These are phyloP conservation scores for Chrysoperla carnea DNA, from an alignment of 1,140 invertebrate species.

Conservation along the genomic window DNA sequence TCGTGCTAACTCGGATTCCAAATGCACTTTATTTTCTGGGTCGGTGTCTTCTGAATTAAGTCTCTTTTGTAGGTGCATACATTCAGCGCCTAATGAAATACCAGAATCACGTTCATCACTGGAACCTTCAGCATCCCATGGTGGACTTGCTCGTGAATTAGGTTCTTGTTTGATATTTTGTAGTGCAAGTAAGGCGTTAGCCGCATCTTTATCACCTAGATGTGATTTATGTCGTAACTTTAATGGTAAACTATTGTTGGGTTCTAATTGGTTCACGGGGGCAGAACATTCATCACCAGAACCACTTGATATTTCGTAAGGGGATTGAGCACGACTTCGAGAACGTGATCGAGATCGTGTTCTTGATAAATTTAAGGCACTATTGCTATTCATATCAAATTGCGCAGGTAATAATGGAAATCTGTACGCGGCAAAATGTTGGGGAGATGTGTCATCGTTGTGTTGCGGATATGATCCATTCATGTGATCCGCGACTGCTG, in stretches of 20 bases:
- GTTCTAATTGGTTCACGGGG: constrained; percentile 22
- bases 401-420: constrained; percentile 3
- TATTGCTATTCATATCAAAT: constrained; percentile 5
- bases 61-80: constrained; percentile 27
- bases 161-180: constrained; percentile 74
- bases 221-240: constrained; percentile 86
- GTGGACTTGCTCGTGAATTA: constrained; percentile 50
- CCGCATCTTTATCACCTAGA: constrained; percentile 71
- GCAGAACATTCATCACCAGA: constrained; percentile 46
- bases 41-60: constrained; percentile 26
- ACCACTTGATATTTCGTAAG: constrained; percentile 49
- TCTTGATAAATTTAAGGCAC: constrained; percentile 43
- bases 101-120: constrained; percentile 78
- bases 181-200: constrained; percentile 53
- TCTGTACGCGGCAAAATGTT: constrained; percentile 12
- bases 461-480: constrained; percentile 9
- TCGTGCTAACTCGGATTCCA: constrained; percentile 70
- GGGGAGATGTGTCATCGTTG: constrained; percentile 18
- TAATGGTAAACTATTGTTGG: constrained; percentile 56
- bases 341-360: constrained; percentile 24
- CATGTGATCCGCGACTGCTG: constrained; percentile 15
- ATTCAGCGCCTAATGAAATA: constrained; percentile 62
- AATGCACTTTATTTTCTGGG: constrained; percentile 45
- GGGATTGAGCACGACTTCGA: constrained; percentile 32
- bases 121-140: constrained; percentile 67